These are phyloP conservation scores for Brachionus paranguensis DNA, from an alignment of 1,140 invertebrate genomes.

Conservation along the genomic window DNA sequence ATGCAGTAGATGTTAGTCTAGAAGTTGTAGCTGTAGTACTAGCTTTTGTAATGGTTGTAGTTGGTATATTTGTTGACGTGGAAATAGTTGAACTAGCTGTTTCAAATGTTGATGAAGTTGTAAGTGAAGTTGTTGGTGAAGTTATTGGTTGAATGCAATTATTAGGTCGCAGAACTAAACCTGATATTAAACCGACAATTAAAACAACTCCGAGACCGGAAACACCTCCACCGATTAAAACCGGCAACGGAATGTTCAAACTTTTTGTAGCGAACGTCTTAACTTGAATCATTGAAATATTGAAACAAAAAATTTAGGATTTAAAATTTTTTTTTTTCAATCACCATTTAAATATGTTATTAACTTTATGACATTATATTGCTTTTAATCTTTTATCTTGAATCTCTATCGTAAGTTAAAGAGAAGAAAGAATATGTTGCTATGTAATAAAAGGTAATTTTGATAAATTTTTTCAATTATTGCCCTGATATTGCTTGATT, in stretches of 20 bases:
- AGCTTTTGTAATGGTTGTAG: background rate
- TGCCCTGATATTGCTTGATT: background rate
- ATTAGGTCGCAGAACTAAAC: slow-evolving; percentile 10
- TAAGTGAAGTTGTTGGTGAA: background rate
- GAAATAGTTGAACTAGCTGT: background rate
- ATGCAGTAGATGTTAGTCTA: background rate
- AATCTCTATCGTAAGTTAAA: background rate
- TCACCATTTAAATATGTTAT: background rate
- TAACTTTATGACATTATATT: background rate
- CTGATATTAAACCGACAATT: background rate
- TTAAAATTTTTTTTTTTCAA: background rate
- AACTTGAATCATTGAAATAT: background rate
- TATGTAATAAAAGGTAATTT: background rate
- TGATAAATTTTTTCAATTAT: background rate
- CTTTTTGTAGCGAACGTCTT: background rate
- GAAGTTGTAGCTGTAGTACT: background rate
- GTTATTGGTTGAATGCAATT: slow-evolving; percentile 17
- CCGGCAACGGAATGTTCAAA: background rate
- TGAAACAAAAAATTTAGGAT: background rate
- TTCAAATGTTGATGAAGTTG: background rate
- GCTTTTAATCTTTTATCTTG: background rate
- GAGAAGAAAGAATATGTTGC: background rate
- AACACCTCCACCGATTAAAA: background rate
- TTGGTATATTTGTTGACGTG: background rate
- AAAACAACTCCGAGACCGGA: background rate